Evolutionary conservation across 1,140 invertebrate species (phyloP).

Genomic region (Homarus americanus): DNA sequence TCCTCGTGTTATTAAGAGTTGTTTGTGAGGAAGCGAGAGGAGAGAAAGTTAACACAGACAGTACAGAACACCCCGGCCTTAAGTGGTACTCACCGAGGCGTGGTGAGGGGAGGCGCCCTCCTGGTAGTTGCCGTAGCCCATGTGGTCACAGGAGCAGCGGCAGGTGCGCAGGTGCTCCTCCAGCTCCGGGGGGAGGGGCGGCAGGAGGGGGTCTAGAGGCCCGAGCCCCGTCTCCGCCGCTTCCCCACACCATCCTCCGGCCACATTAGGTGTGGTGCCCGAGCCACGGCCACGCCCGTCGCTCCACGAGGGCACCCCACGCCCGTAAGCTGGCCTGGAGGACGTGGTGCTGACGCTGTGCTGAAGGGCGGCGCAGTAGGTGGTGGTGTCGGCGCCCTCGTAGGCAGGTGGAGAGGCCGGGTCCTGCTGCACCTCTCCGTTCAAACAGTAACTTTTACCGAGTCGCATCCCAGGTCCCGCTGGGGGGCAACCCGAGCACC

Average conservation of each 20-base stretch:
- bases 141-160: conserved; percentile 75
- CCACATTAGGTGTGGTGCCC: conserved; percentile 26
- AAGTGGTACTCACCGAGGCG: conserved; percentile 31
- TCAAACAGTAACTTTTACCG: conserved; percentile 61
- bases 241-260: conserved; percentile 34
- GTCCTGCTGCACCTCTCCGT: conserved; percentile 38
- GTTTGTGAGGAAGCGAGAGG: background rate
- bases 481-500: conserved; percentile 19
- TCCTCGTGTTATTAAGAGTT: background rate
- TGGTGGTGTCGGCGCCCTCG: background rate
- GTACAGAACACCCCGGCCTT: background rate
- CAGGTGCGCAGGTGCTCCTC: conserved; percentile 74
- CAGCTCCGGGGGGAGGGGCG: conserved; percentile 69
- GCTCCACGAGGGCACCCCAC: conserved; percentile 54
- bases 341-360: conserved; percentile 24
- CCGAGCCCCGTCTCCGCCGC: conserved; percentile 36
- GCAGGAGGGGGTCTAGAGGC: conserved; percentile 60
- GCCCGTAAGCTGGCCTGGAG: too few species aligned
- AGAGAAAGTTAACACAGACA: background rate
- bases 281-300: conserved; percentile 36
- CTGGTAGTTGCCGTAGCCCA: too few species aligned
- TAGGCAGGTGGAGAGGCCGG: too few species aligned
- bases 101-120: conserved; percentile 51
- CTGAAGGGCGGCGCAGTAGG: background rate
- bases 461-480: conserved; percentile 45